Base-by-base conservation (phyloP, 2,113 vertebrate species). In the Campylomormyrus tamandua region DNA sequence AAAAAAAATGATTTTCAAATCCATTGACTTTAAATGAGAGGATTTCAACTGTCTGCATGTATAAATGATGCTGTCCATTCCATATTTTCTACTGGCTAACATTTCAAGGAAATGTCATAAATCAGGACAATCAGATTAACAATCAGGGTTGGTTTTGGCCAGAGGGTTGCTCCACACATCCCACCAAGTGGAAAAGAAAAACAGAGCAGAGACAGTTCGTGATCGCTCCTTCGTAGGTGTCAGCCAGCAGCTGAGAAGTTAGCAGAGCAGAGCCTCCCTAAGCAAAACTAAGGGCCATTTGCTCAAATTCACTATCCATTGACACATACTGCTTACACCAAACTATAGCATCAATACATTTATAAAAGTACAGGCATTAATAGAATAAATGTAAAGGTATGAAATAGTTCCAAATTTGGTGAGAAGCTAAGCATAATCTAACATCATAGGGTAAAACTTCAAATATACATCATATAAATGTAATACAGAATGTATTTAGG, bases 151-250 rank as follows among this genome's bases (percentile, higher is more conserved):
- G 93, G 88, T 94, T 94, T 95, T 95, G 94, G 94, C 95, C 92
- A 19, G 83, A 93, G 93, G 94, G 92, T 91, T 27, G 90, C 83
- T 58, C 80, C 50, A 85, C 93, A 88, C 91, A 94, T 96, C 95
- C 94, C 95, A 96, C 93, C 93, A 94, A 91, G 92, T 93, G 92
- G 93, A 92, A 95, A 95, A 95, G 91, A 90, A 94, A 92, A 95
- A 95, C 91, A 95, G 94, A 80, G 74, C 66, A 90, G 89, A 90
- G 84, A 92, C 92, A 93, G 92, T 93, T 92, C 93, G 89, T 21
- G 92, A 94, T 96, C 94, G 94, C 95, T 94, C 95, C 96, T 19
- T 90, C 91, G 93, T 94, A 95, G 95, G 95, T 95, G 95, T 93
- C 95, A 95, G 95, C 94, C 93, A 96, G 96, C 95, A 95, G 62